Evolutionary conservation across 1,140 invertebrate species (phyloP), one percentile per base, ranked within the genome.

Genomic region (Leptopilina clavipes): DNA sequence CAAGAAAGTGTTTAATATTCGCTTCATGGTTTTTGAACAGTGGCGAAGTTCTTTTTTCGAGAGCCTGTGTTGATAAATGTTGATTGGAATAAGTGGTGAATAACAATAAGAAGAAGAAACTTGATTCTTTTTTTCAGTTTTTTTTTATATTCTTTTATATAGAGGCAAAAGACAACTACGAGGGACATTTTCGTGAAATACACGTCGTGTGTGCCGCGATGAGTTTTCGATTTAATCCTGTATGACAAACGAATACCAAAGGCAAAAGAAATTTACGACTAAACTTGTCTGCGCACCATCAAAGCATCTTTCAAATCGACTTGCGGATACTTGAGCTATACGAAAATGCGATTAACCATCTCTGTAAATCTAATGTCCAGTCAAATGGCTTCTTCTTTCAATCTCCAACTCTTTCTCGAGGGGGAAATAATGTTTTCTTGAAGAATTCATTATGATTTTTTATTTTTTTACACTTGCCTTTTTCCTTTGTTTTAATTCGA

Each of bases 21-120:
- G 80, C 81, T 82, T 77, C 76, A 56, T 81, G 79, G 78, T 76
- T 76, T 72, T 75, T 56, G 75, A 75, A 65, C 79, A 77, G 76
- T 74, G 0, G 52, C 78, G 78, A 74, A 40, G 7, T 40, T 8
- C 7, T 40, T 80, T 81, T 76, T 79, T 78, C 78, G 82, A 84
- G 76, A 77, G 74, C 52, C 45, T 77, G 79, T 74, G 73, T 83
- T 82, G 82, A 83, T 83, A 83, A 77, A 82, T 79, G 74, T 77
- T 71, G 56, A 44, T 71, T 79, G 70, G 76, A 77, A 80, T 79
- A 74, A 75, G 81, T 71, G 77, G 78, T 83, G 84, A 82, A 83
- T 83, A 81, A 77, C 72, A 82, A 83, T 80, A 70, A 80, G 71
- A 74, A 73, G 77, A 83, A 80, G 75, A 83, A 79, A 79, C 74